Evolutionary conservation across 2,797 vertebrate species (phyloP).

Genomic region (Pipistrellus pygmaeus): DNA sequence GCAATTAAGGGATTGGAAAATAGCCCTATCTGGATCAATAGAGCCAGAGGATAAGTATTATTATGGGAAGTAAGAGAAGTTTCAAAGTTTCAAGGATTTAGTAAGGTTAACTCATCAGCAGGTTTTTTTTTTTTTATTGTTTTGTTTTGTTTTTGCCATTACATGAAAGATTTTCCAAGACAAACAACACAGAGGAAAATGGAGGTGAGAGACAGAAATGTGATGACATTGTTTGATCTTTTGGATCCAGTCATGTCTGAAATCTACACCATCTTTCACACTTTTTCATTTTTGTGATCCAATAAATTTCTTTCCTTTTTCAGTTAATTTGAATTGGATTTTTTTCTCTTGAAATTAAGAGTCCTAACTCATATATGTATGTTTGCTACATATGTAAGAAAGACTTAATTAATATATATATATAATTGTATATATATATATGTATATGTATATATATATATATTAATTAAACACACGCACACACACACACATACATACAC

Average conservation of each 20-base stretch:
- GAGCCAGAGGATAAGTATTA: not conserved
- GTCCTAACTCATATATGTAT: not conserved
- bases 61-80: conserved; percentile 10
- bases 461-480: no score
- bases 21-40: not conserved
- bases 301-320: conserved; percentile 38
- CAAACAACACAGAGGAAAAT: conserved; percentile 43
- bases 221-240: conserved; percentile 12
- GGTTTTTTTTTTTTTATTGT: no score
- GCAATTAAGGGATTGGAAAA: conserved; percentile 18
- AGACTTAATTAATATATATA: not conserved
- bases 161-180: conserved; percentile 22
- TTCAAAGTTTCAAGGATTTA: conserved; percentile 30
- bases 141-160: not conserved
- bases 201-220: conserved; percentile 23
- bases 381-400: conserved; percentile 38
- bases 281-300: conserved; percentile 40
- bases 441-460: no score
- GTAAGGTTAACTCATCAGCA: not conserved
- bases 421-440: no score
- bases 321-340: conserved; percentile 57
- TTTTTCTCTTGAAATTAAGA: conserved; percentile 50
- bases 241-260: not conserved
- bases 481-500: no score
- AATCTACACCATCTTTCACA: not conserved